A percentile compares a stretch with the other conserved stretches of the same genome.
Evolutionary conservation across 2,797 vertebrate genomes (phyloP).

Genomic region (Pangasius macronema): DNA sequence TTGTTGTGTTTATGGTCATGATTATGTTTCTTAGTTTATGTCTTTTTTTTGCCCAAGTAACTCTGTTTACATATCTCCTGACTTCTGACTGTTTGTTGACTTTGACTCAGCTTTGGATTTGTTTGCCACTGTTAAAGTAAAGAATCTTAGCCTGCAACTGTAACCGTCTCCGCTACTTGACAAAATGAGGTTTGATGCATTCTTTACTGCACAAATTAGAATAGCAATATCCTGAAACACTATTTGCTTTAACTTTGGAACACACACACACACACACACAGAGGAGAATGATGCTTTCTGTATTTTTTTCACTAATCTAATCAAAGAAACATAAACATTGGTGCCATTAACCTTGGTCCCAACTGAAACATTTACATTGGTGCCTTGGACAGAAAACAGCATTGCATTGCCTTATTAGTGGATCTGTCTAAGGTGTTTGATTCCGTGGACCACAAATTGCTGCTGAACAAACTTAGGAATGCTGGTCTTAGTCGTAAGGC

Average conservation of each 20-base stretch:
- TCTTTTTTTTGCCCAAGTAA: not conserved
- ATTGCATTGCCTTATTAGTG: too few relatives aligned
- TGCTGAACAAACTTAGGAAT: too few relatives aligned
- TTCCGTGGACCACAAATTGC: too few relatives aligned
- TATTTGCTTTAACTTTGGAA: not conserved
- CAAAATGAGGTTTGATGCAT: not conserved
- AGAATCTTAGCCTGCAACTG: not conserved
- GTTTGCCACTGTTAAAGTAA: not conserved
- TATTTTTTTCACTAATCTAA: constrained; percentile 13
- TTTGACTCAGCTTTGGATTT: not conserved
- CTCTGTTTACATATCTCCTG: not conserved
- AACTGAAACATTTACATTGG: too few relatives aligned
- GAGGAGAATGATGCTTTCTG: not conserved
- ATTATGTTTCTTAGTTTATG: not conserved
- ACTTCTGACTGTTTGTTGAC: not conserved
- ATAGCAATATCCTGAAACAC: not conserved
- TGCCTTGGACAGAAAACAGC: too few relatives aligned
- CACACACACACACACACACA: not conserved
- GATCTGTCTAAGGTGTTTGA: too few relatives aligned
- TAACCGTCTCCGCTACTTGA: not conserved
- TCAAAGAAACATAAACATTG: not conserved
- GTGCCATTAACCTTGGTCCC: too few relatives aligned
- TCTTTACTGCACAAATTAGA: not conserved
- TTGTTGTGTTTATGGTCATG: not conserved
- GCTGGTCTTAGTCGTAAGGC: too few relatives aligned